Evolutionary conservation across 2,797 vertebrate genomes (phyloP), one percentile per base, ranked within the genome.

Genomic region (Distichodus sexfasciatus): DNA sequence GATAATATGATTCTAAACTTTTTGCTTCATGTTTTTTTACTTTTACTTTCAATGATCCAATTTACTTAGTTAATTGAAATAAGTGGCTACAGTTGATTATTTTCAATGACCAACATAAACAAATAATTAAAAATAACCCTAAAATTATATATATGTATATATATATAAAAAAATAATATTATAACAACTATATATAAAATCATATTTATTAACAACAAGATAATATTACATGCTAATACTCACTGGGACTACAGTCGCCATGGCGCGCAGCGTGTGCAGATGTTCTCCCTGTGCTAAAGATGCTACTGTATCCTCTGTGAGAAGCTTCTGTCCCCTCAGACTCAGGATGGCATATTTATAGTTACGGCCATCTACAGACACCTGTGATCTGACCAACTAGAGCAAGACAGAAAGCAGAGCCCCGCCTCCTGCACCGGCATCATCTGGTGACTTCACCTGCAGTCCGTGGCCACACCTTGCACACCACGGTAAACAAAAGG

Each of bases 201-300:
- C 31, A 11, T 7, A 4, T 59, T 15, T 3, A 24, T 8, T 50
- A 40, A 19, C 40, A 44, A 35, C 11, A 43, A 4, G 5, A 33
- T 2, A 33, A 7, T 12, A 3, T 51, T 44, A 46, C 10, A 66
- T 28, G 44, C n/a, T n/a, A n/a, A n/a, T 84, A 89, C 90, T 90
- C 65, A 90, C 90, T 51, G 84, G 87, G 29, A 91, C 87, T 3
- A 90, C 85, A 0, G 88, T 78, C 24, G 89, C 87, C 90, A 91
- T 91, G 35, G 36, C 46, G 23, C 15, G 15, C 53, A 33, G 36
- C 46, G 23, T 19, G 15, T 55, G 11, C 26, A 55, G 67, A 23
- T 17, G 48, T 21, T 65, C 19, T 57, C 48, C 46, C 35, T 14
- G 21, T 46, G 26, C 17, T 29, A 36, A 2, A 12, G 72, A 63